These are phyloP conservation scores for Oryzaephilus surinamensis DNA, from an alignment of 1,140 invertebrate genomes.

Conservation along the genomic window DNA sequence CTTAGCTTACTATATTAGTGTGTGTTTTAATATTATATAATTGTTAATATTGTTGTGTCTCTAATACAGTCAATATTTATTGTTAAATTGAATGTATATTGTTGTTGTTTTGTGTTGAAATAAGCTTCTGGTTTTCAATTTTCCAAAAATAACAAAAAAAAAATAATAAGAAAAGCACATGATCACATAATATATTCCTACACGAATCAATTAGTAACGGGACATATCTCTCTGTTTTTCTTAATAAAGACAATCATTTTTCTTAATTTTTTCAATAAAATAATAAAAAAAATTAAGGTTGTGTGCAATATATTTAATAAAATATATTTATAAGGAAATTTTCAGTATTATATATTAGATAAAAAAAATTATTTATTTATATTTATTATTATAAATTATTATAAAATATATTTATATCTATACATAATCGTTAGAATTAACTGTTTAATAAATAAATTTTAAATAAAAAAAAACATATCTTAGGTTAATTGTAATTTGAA, in stretches of 20 bases:
- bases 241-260: constrained; percentile 14
- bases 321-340: constrained; percentile 7
- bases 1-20: no score
- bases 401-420: constrained; percentile 18
- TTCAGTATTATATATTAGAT: constrained; percentile 3
- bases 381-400: constrained; percentile 10
- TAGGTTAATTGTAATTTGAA: constrained; percentile 12
- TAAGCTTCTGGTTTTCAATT: no score
- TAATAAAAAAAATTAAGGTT: constrained; percentile 11
- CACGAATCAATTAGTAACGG: constrained; percentile 26
- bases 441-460: neutral
- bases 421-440: constrained; percentile 1
- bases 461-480: constrained; percentile 19
- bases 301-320: constrained; percentile 17
- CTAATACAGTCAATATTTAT: no score
- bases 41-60: no score
- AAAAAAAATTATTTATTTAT: constrained; percentile 4
- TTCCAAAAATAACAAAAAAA: constrained; percentile 2
- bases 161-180: neutral
- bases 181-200: constrained; percentile 17
- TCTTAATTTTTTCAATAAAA: constrained; percentile 3
- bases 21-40: no score
- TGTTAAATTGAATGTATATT: no score
- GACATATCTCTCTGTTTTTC: constrained; percentile 23
- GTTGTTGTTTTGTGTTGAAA: no score